These are phyloP conservation scores for Petrosia ficiformis DNA, from an alignment of 37 sponge, comb jelly and placozoan species.

Conservation along the genomic window DNA sequence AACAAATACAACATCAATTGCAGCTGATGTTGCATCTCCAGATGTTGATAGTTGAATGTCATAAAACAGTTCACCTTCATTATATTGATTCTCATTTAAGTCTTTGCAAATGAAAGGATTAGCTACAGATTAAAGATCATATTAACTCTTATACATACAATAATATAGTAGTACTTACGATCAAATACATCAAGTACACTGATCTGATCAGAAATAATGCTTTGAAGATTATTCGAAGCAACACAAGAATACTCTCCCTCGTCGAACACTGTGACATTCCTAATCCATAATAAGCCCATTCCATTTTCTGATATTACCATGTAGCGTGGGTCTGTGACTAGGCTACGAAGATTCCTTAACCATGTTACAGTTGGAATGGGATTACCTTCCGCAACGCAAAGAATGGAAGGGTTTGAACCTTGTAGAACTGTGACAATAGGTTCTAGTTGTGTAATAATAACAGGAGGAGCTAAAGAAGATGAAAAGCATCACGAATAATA, in stretches of 20 bases:
- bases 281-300: slow-evolving; percentile 23
- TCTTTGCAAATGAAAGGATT: slow-evolving; percentile 29
- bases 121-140: slow-evolving; percentile 20
- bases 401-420: slow-evolving; percentile 28
- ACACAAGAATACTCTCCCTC: slow-evolving; percentile 41
- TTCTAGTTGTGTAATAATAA: not conserved
- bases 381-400: slow-evolving; percentile 35
- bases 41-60: not conserved
- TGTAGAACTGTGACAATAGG: not conserved
- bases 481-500: not conserved
- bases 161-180: too few species aligned
- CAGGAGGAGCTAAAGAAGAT: not conserved
- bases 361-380: slow-evolving; percentile 64
- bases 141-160: too few species aligned
- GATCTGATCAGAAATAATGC: not conserved
- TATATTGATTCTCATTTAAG: not conserved
- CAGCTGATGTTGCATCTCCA: slow-evolving; percentile 31
- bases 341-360: slow-evolving; percentile 18
- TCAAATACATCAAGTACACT: slow-evolving; percentile 21
- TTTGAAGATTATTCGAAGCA: slow-evolving; percentile 10
- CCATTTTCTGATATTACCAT: slow-evolving; percentile 26
- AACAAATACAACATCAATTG: slow-evolving; percentile 77
- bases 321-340: slow-evolving; percentile 17
- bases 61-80: slow-evolving; percentile 34
- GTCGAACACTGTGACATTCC: slow-evolving; percentile 16